Evolutionary conservation across 2,113 vertebrate species (phyloP), one percentile per base, ranked within the genome.

Genomic region (Setophaga petechia): DNA sequence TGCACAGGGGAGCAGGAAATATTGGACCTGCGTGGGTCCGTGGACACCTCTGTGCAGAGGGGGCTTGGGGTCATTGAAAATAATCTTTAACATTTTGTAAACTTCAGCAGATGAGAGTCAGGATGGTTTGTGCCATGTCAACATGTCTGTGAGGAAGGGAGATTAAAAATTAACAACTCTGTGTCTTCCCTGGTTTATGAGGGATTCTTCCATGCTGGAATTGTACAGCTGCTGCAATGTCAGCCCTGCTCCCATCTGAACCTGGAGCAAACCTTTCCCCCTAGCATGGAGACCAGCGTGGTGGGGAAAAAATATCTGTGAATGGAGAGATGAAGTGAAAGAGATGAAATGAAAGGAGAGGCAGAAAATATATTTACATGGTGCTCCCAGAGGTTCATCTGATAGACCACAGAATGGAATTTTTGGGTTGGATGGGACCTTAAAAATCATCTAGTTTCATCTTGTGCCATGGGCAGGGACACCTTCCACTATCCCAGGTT

Each of bases 271-370:
- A 6, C 15, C 24, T 77, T 21, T 15, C 54, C 4, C 31, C 20
- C 2, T 46, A 44, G 25, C 28, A n/a, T 0, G 1, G 20, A 31
- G 25, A 21, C 10, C 30, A 24, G 27, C 2, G 0, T 17, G 22
- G 15, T 73, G 20, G 27, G 39, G 44, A 61, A 81, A 51, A 25
- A 46, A 39, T 2, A 28, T 15, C 22, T 1, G 0, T 0, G 4
- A 14, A 19, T 37, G 46, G 17, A n/a, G 13, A 67, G 31, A 25
- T 52, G 41, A 76, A 76, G 43, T 68, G 1, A 17, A 39, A 46
- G 13, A 67, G 22, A 23, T 67, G 6, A 41, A 68, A 37, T 43
- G 1, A 35, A 46, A 80, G 20, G 39, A 85, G 39, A 76, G 15
- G 12, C 9, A 72, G 54, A 79, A 5, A 72, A 2, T 9, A 72